Percentiles rank a stretch among this genome's conserved stretches.
phyloP scores from a whole-genome alignment of 1,140 invertebrate genomes.

The Daktulosphaira vitifoliae region DNA sequence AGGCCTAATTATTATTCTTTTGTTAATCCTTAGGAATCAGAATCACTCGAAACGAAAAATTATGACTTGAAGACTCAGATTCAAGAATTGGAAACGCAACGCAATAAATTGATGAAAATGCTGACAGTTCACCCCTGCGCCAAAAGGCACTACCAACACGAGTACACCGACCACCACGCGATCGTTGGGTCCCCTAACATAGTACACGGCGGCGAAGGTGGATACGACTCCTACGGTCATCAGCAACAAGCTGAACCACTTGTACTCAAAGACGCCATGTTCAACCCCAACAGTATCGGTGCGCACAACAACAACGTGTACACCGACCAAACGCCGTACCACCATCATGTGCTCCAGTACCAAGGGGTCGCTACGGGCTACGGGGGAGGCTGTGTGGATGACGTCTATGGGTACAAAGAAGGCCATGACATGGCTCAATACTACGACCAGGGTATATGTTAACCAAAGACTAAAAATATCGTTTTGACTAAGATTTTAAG shows the following conservation, averaged over 20 bases:
- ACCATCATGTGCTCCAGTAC: not conserved
- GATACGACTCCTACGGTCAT: not conserved
- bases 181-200: too few species aligned
- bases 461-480: not conserved
- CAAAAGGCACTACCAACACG: conserved; percentile 49
- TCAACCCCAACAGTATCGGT: not conserved
- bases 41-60: conserved; percentile 77
- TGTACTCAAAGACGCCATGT: conserved; percentile 17
- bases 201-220: too few species aligned
- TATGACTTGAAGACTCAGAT: conserved; percentile 73
- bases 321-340: not conserved
- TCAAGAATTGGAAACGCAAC: conserved; percentile 63
- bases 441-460: conserved; percentile 30
- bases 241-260: conserved; percentile 7
- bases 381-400: not conserved
- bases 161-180: not conserved
- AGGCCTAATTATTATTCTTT: too few species aligned
- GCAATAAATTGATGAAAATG: conserved; percentile 62
- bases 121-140: conserved; percentile 62
- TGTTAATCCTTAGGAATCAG: conserved; percentile 67
- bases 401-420: not conserved
- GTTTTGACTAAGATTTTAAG: not conserved
- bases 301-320: not conserved
- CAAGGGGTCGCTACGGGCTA: not conserved
- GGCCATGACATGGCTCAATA: not conserved